Conservation (phyloP, 2,888 invertebrate species). For the Chloromyia formosa region DNA sequence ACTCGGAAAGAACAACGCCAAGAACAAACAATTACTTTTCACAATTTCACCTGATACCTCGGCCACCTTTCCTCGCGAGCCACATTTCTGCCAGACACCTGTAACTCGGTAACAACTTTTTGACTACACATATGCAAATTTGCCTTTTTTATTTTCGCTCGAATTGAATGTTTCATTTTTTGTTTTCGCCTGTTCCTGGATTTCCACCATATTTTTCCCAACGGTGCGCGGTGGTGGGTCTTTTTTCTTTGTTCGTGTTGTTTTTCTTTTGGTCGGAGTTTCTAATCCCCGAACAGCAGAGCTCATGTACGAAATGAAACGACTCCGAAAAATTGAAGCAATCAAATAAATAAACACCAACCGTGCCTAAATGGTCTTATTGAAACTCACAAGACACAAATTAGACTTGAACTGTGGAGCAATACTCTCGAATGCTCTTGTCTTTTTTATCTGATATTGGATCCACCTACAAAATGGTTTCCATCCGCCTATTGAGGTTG, state of each 20-base stretch:
- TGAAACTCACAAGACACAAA: constrained; percentile 40
- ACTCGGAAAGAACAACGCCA: no score
- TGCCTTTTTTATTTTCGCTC: constrained; percentile 17
- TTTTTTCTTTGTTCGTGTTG: background rate
- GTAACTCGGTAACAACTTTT: no score
- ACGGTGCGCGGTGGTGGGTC: no score
- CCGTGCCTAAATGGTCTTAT: constrained; percentile 40
- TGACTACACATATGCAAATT: constrained; percentile 4
- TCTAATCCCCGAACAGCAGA: background rate
- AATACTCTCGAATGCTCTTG: background rate
- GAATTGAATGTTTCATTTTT: background rate
- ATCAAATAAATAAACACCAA: constrained; percentile 41
- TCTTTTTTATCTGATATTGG: constrained; percentile 33
- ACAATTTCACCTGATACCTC: no score
- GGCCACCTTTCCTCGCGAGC: no score
- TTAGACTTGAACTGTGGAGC: constrained; percentile 23
- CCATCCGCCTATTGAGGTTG: background rate
- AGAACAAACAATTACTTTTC: no score
- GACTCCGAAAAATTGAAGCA: constrained; percentile 15
- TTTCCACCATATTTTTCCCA: background rate
- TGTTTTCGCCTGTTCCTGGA: background rate
- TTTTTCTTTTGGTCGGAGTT: background rate
- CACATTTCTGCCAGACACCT: no score
- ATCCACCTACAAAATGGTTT: background rate
- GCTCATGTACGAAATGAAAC: constrained; percentile 4